Base-by-base conservation (phyloP, 2,113 vertebrate genomes). In the Malurus alboscapulatus region DNA sequence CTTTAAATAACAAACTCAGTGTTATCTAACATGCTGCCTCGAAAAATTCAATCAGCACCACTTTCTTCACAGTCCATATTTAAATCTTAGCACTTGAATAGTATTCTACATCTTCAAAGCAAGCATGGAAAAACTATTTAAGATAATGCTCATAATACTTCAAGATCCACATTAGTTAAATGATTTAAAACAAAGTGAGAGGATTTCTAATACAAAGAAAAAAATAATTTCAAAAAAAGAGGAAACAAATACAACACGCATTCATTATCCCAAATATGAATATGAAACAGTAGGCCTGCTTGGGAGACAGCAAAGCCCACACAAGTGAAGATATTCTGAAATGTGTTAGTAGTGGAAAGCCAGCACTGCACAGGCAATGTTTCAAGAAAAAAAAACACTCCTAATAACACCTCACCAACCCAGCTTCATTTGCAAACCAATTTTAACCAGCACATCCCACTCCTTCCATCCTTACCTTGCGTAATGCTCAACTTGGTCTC, bases 281-380 rank as follows among this genome's bases (percentile, higher is more conserved):
- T 16, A 13, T 21, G 8, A 84, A 79, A 15, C 22, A n/a, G 24
- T 15, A 42, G 25, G 17, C 14, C 9, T 51, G 14, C 55, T 84
- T 58, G 26, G 69, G 19, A 73, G 7, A 55, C 38, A 88, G 10
- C 32, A 75, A n/a, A 57, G 19, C 34, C 63, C 61, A 75, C 53
- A 34, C 11, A 30, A 71, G 10, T 4, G 9, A 74, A 73, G 8
- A 36, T 34, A 63, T 24, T 77, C 34, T 44, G 25, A 80, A 86
- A 68, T 2, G 1, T 6, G 5, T 11, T 27, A 65, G 25, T 0
- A 25, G 38, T 18, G 78, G 32, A 69, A 83, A 91, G 16, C 8
- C 55, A 90, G 34, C 12, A 32, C 32, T 51, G 2, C 16, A 38
- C 24, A 34, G 1, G 0, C 21, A 32, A 22, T 0, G 0, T 5